A percentile compares a stretch with the other conserved stretches of the same genome.
These are phyloP conservation scores for Eubucco bourcierii DNA, from an alignment of 2,113 vertebrate genomes.

Conservation along the genomic window DNA sequence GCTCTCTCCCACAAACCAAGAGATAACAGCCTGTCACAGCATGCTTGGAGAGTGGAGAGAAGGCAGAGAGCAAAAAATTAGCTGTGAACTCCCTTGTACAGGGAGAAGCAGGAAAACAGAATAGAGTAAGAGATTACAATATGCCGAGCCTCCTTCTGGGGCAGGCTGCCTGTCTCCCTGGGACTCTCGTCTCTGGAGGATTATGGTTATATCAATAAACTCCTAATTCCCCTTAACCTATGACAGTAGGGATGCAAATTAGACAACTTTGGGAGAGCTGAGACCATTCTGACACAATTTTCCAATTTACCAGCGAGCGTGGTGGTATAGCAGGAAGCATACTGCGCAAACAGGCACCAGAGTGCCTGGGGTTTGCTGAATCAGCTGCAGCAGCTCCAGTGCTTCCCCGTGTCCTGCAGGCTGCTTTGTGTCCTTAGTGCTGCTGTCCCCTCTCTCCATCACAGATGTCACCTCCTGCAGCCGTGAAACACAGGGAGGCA, in stretches of 20 bases:
- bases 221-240: too few relatives aligned
- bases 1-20: too few relatives aligned
- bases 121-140: too few relatives aligned
- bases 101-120: too few relatives aligned
- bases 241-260: not conserved
- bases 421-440: not conserved
- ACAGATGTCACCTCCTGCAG: not conserved
- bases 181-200: too few relatives aligned
- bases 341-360: not conserved
- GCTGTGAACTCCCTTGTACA: too few relatives aligned
- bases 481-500: not conserved
- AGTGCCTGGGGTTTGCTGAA: not conserved
- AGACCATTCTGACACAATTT: not conserved
- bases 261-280: not conserved
- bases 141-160: too few relatives aligned
- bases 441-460: not conserved
- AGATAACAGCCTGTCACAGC: too few relatives aligned
- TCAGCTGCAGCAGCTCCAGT: not conserved
- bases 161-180: too few relatives aligned
- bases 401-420: not conserved
- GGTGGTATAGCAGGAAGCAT: not conserved
- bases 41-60: too few relatives aligned
- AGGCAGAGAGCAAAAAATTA: too few relatives aligned
- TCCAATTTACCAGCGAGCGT: rapidly evolving
- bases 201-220: too few relatives aligned